Evolutionary conservation across 2,888 invertebrate species (phyloP).

Genomic region (Ectobius pallidus): DNA sequence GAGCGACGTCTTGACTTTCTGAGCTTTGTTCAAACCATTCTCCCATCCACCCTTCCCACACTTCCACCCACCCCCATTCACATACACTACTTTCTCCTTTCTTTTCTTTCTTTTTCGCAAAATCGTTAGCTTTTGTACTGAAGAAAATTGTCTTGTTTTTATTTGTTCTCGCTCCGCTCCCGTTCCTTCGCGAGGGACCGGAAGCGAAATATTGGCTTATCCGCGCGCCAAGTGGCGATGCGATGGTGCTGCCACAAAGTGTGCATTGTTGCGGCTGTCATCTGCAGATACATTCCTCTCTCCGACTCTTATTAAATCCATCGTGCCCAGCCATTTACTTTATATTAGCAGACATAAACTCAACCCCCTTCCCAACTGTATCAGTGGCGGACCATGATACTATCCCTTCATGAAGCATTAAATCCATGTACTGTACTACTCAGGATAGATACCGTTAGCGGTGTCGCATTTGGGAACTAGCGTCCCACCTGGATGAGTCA

Average conservation of each 20-base stretch:
- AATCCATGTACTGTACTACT: no score
- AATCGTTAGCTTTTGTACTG: conserved; percentile 18
- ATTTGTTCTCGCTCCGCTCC: no score
- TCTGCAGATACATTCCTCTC: no score
- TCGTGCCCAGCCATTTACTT: not conserved
- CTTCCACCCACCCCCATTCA: not conserved
- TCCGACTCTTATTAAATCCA: not conserved
- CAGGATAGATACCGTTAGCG: no score
- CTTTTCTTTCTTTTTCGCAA: not conserved
- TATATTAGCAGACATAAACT: no score
- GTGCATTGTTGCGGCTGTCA: not conserved
- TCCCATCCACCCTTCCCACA: not conserved
- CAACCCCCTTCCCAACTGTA: no score
- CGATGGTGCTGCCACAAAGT: not conserved
- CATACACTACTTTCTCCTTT: not conserved
- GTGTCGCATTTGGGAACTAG: no score
- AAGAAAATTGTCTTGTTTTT: conserved; percentile 9
- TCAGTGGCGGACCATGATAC: no score
- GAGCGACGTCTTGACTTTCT: conserved; percentile 14
- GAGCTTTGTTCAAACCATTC: conserved; percentile 14
- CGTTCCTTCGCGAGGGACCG: not conserved
- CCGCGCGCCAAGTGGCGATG: not conserved
- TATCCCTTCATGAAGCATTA: no score
- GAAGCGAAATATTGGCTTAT: not conserved
- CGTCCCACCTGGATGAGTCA: no score